Evolutionary conservation across 2,797 vertebrate genomes (phyloP).

Genomic region (Megaceryle alcyon): DNA sequence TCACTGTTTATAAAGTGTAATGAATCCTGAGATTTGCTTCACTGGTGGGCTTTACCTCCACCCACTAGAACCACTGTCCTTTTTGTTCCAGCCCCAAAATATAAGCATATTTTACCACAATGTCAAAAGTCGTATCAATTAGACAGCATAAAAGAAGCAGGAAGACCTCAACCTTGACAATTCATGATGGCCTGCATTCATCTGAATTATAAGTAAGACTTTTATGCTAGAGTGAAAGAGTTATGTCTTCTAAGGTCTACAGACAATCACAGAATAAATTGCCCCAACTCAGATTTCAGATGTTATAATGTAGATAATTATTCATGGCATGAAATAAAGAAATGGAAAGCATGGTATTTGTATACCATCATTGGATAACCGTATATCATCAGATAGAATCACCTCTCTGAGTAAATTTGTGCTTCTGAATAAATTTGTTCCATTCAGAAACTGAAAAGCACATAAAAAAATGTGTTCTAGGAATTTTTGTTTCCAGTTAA

Average conservation of each 20-base stretch:
- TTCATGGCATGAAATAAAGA: background rate
- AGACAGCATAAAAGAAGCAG: background rate
- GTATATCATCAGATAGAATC: background rate
- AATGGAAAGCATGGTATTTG: background rate
- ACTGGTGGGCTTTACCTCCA: constrained; percentile 33
- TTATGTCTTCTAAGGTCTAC: background rate
- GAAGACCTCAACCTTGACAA: constrained; percentile 33
- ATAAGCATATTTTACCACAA: constrained; percentile 13
- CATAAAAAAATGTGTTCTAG: background rate
- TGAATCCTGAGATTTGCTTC: constrained; percentile 27
- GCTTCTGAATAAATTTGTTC: background rate
- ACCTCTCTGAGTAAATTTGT: background rate
- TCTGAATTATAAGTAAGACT: constrained; percentile 13
- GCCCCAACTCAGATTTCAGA: background rate
- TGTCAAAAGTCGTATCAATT: constrained; percentile 29
- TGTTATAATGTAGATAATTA: background rate
- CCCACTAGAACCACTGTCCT: background rate
- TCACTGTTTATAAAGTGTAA: constrained; percentile 29
- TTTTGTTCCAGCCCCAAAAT: constrained; percentile 30
- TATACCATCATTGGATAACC: background rate
- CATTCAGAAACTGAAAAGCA: background rate
- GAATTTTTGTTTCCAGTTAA: background rate
- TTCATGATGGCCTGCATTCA: background rate
- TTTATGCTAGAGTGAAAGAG: background rate
- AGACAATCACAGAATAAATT: background rate